Base-by-base conservation (phyloP, 2,797 vertebrate genomes). In the Oreochromis grahami region DNA sequence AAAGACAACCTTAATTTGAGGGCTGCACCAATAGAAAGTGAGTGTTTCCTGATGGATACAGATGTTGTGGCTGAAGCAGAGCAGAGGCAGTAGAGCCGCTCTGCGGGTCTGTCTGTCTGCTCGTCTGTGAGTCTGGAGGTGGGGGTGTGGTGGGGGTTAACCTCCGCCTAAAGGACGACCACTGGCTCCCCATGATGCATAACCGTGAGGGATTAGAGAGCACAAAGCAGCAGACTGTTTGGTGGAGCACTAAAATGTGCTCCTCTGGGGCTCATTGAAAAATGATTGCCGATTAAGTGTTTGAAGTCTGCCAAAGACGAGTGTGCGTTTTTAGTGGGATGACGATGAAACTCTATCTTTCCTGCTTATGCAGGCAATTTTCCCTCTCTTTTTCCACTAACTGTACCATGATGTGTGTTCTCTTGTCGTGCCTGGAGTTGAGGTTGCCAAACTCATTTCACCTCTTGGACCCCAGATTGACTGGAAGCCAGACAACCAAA, bases 371-470 rank as follows among this genome's bases (percentile, higher is more conserved):
- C 95, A 95, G 96, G 94, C 95, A 96, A 96, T 97, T 97, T 96
- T 95, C 94, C 91, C 88, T 93, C 93, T 93, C 93, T 95, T 96
- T 95, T 95, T 90, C 91, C 91, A 93, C 94, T 95, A 95, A 97
- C 95, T 95, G 95, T 95, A 94, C 91, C 94, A 94, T 94, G 93
- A 93, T 96, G 96, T 97, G 96, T 96, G 95, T 95, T 96, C 93
- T 92, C 89, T 93, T 94, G 92, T 95, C 92, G 77, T 60, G 83
- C 92, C 90, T 90, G 90, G 90, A 91, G 91, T 94, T 86, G 92
- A 96, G 96, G 96, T 96, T 97, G 95, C 96, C 96, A 96, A 97
- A 97, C 96, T 97, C 96, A 97, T 97, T 97, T 96, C 96, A 97
- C 96, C 96, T 96, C 91, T 93, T 95, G 94, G 95, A 97, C 96